Evolutionary conservation across 1,140 invertebrate genomes (phyloP), one percentile per base, ranked within the genome.

Genomic region (Lasaia peninsularis): DNA sequence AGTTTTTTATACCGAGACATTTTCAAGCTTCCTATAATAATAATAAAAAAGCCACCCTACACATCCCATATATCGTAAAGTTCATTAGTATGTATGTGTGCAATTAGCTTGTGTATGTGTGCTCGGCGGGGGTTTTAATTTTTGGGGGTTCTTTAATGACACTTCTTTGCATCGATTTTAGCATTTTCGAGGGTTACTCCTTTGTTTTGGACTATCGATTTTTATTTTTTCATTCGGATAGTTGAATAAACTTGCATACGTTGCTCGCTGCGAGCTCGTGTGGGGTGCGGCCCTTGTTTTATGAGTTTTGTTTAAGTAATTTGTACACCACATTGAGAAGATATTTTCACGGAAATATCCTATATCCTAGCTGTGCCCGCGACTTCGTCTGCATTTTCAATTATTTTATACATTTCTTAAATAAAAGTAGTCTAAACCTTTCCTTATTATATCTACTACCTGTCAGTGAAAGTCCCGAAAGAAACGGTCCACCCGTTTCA

Each of bases 131-230:
- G 77, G 79, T 80, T 83, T 86, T 88, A 88, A 88, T 88, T 86
- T 85, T 86, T 81, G 81, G 81, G 84, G 86, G 82, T 83, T 86
- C 80, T 86, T 87, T 88, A 88, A 88, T 86, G 86, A 86, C 86
- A 88, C 86, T 86, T 84, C 80, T 82, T 84, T 66, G 77, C 75
- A 88, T 88, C 86, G 86, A 88, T 88, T 86, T 88, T 83, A 80
- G 78, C 69, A 73, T 80, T 80, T 75, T 68, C 64, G 78, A 84
- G 86, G 86, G 83, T 80, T 80, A 79, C 69, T 80, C 86, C 83
- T 83, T 88, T 88, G 86, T 88, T 88, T 86, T 74, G 77, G 24
- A 28, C 44, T 80, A 86, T 88, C 77, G 83, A 88, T 86, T 84
- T 48, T 48, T 53, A 61, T 58, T 60, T 72, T 84, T 81, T 78